Conservation (phyloP, 2,888 invertebrate genomes). For the Brachyptera putata region DNA sequence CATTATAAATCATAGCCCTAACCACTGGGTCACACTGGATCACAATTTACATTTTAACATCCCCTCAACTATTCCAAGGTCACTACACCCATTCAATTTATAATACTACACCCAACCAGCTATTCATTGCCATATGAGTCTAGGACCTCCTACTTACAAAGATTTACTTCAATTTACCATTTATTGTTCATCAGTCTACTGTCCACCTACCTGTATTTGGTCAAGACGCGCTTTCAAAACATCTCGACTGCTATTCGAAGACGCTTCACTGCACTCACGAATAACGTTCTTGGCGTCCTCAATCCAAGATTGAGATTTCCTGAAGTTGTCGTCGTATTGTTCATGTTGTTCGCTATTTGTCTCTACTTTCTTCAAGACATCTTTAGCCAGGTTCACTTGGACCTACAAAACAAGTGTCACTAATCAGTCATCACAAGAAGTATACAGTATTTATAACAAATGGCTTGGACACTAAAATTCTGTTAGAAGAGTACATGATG, state of each 20-base stretch:
- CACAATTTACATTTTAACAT: too few species aligned
- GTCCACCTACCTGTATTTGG: slow-evolving; percentile 47
- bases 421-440: neutral
- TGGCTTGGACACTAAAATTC: too few species aligned
- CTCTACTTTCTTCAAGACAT: slow-evolving; percentile 86
- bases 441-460: neutral
- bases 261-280: slow-evolving; percentile 72
- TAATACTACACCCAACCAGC: too few species aligned
- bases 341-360: slow-evolving; percentile 82
- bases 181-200: neutral
- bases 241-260: slow-evolving; percentile 70
- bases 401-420: slow-evolving; percentile 48
- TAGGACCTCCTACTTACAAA: neutral
- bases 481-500: too few species aligned
- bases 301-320: slow-evolving; percentile 79
- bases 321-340: slow-evolving; percentile 70
- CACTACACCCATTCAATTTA: too few species aligned
- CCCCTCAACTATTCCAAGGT: too few species aligned
- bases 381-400: slow-evolving; percentile 80
- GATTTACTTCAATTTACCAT: neutral
- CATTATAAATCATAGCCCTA: too few species aligned
- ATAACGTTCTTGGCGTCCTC: slow-evolving; percentile 80
- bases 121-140: too few species aligned
- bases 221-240: slow-evolving; percentile 74
- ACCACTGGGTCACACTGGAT: too few species aligned